Base-by-base conservation (phyloP, 1,140 invertebrate genomes). In the Homarus americanus region DNA sequence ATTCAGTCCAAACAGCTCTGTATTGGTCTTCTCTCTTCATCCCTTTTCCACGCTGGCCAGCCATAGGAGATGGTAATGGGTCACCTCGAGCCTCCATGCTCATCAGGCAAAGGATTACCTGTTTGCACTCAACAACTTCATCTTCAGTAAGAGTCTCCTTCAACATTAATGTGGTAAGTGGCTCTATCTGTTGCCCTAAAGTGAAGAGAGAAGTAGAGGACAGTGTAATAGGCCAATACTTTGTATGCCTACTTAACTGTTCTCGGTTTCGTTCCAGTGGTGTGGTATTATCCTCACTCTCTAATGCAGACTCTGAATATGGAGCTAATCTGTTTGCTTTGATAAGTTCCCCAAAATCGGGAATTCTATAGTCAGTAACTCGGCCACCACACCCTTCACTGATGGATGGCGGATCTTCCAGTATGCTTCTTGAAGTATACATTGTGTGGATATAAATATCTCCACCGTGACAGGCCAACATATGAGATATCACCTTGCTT, bases 381-480 rank as follows among this genome's bases (percentile, higher is more conserved):
- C 98, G 95, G 0, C 98, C 98, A 10, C 98, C 98, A 91, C 96
- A 96, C 0, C 98, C 98, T 94, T 99, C 98, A 87, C 96, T 98
- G 41, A 99, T 98, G 0, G 98, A 98, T 0, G 98, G 98, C 9
- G 98, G 98, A 95, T 99, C 98, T 94, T 99, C 98, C 75, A 99
- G 95, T 5, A 98, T 96, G 72, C 97, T 98, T 73, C 98, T 95
- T 7, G 96, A 95, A 0, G 97, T 98, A 28, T 96, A 97, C 49
- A 99, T 94, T 2, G 97, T 97, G 93, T 99, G 98, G 91, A 99
- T 98, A 94, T 98, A 99, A 92, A 99, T 98, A 95, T 99, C 98
- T 3, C 98, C 98, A 2, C 98, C 98, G 93, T 99, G 98, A 2
- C 98, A 97, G 0, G 98, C 97, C 78, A 99, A 94, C 93, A 99